A percentile compares a stretch with the other conserved stretches of the same genome.
Conservation (phyloP, 2,888 invertebrate species). For the Herminia tarsipennalis region DNA sequence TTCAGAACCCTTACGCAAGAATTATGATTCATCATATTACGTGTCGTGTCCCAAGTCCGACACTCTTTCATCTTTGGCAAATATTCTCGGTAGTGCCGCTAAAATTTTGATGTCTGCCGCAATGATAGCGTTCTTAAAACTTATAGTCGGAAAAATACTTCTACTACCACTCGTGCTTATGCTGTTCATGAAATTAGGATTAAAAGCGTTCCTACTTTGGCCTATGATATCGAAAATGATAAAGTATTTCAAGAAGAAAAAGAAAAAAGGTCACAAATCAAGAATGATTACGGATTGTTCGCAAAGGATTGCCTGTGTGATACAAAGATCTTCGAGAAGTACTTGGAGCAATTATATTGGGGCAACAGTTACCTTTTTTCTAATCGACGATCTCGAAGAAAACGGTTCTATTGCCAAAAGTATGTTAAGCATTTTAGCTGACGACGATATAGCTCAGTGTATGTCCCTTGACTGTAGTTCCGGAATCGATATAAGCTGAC, state of each 20-base stretch:
- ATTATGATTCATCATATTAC: slow-evolving; percentile 64
- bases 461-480: slow-evolving; percentile 79
- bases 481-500: slow-evolving; percentile 80
- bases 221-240: slow-evolving; percentile 78
- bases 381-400: slow-evolving; percentile 75
- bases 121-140: slow-evolving; percentile 71
- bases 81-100: slow-evolving; percentile 73
- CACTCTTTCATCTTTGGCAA: slow-evolving; percentile 71
- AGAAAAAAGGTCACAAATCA: slow-evolving; percentile 68
- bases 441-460: slow-evolving; percentile 78
- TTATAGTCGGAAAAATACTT: slow-evolving; percentile 73
- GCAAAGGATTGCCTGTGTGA: slow-evolving; percentile 73
- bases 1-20: slow-evolving; percentile 68
- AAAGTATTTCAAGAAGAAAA: slow-evolving; percentile 77
- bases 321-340: slow-evolving; percentile 61
- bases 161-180: slow-evolving; percentile 70
- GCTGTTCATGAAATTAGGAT: slow-evolving; percentile 70
- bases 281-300: slow-evolving; percentile 74
- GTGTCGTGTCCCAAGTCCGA: slow-evolving; percentile 72
- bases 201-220: slow-evolving; percentile 76
- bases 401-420: slow-evolving; percentile 71
- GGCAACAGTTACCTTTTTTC: slow-evolving; percentile 70
- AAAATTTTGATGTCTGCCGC: slow-evolving; percentile 79
- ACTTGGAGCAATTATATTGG: slow-evolving; percentile 74
- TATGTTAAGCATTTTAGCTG: slow-evolving; percentile 72